These are phyloP conservation scores for Meganola albula DNA, from an alignment of 2,888 invertebrate genomes.

Conservation along the genomic window DNA sequence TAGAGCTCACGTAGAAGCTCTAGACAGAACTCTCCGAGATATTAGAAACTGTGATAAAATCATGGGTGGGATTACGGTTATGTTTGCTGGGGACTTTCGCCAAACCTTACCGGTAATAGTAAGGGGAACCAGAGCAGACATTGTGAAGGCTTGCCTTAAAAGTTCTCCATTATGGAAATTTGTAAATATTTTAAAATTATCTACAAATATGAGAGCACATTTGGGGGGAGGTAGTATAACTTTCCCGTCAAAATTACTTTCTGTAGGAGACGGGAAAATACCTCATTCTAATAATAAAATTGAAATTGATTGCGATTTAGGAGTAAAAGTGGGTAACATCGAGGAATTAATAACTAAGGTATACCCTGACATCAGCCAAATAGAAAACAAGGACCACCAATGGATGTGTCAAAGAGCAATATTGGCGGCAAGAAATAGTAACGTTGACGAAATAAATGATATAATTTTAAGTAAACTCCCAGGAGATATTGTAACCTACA, in stretches of 20 bases:
- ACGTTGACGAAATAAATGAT: constrained; percentile 19
- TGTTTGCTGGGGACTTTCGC: constrained; percentile 23
- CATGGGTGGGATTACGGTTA: constrained; percentile 22
- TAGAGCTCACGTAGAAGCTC: constrained; percentile 24
- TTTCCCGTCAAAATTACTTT: constrained; percentile 25
- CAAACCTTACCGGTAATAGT: constrained; percentile 22
- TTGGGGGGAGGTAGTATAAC: constrained; percentile 20
- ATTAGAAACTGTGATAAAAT: constrained; percentile 16
- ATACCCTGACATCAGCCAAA: constrained; percentile 20
- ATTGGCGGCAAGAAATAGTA: constrained; percentile 24
- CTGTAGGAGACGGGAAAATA: constrained; percentile 14
- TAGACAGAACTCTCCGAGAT: constrained; percentile 24
- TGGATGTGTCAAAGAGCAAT: constrained; percentile 22
- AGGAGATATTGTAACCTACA: constrained; percentile 18
- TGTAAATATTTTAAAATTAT: constrained; percentile 20
- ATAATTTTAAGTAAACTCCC: constrained; percentile 21
- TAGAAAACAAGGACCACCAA: constrained; percentile 14
- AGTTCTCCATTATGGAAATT: constrained; percentile 23
- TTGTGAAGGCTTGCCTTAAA: constrained; percentile 18
- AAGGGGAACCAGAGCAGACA: constrained; percentile 21
- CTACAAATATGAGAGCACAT: constrained; percentile 27
- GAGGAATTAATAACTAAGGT: constrained; percentile 16
- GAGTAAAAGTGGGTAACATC: constrained; percentile 17
- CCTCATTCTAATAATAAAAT: constrained; percentile 18
- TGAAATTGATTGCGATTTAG: constrained; percentile 21